Percentiles rank a stretch among this genome's conserved stretches.
Conservation (phyloP, 2,797 vertebrate genomes). For the Vultur gryphus region DNA sequence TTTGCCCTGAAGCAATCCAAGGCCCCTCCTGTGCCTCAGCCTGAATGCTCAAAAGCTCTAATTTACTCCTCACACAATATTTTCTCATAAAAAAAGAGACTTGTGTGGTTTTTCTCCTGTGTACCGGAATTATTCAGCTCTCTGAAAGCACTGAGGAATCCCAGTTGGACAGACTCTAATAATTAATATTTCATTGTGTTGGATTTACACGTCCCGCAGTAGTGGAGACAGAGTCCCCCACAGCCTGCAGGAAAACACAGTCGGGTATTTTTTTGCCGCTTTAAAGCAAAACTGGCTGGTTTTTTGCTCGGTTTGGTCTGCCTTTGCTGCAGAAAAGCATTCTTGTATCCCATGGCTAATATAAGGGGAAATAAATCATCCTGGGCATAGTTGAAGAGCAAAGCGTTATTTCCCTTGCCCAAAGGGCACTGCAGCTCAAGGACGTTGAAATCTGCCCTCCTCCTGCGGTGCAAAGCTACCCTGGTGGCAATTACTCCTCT, state of each 20-base stretch:
- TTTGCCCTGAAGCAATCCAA: neutral
- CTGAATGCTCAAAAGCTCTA: neutral
- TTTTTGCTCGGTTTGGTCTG: neutral
- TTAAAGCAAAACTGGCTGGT: neutral
- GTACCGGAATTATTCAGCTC: neutral
- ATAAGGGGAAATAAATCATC: neutral
- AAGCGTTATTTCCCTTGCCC: neutral
- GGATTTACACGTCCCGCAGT: constrained; percentile 16
- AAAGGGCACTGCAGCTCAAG: neutral
- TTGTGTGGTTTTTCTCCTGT: neutral
- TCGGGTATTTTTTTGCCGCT: neutral
- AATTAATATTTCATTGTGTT: constrained; percentile 57
- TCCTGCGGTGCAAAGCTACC: accelerated
- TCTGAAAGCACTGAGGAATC: neutral
- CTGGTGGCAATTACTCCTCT: neutral
- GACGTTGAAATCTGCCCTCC: neutral
- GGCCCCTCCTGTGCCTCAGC: neutral
- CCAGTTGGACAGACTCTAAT: constrained; percentile 6
- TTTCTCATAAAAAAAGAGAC: neutral
- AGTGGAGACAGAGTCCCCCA: neutral
- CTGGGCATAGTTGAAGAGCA: neutral
- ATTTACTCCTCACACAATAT: neutral
- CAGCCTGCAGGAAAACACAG: constrained; percentile 19
- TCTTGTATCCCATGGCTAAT: neutral
- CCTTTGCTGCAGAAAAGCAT: neutral